A percentile compares a stretch with the other conserved stretches of the same genome.
Conservation (phyloP, 2,113 vertebrate species). For the Cebidichthys violaceus region DNA sequence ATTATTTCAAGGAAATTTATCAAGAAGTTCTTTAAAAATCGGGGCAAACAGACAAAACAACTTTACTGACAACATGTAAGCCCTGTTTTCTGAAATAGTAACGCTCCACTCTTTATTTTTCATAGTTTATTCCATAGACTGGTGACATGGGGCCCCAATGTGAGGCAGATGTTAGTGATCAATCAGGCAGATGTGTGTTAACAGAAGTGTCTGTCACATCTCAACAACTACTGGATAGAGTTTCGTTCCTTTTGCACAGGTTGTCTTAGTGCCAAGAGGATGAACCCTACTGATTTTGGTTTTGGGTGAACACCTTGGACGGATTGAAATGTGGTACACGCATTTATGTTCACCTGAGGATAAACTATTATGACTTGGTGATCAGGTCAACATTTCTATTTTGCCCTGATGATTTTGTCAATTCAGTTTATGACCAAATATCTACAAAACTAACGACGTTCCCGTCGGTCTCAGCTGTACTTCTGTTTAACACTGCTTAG, state of each 20-base stretch:
- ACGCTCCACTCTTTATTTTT: too few relatives aligned
- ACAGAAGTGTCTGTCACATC: too few relatives aligned
- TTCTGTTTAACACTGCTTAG: too few relatives aligned
- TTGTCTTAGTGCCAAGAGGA: neutral
- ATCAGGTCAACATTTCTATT: neutral
- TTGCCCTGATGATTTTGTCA: neutral
- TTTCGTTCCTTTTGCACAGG: neutral
- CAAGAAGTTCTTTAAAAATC: too few relatives aligned
- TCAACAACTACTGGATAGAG: neutral
- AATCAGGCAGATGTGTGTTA: neutral
- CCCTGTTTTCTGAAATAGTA: too few relatives aligned
- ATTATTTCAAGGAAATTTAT: too few relatives aligned
- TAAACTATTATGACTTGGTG: neutral
- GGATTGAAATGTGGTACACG: neutral
- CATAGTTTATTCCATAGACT: neutral
- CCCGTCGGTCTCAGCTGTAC: neutral
- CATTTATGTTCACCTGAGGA: neutral
- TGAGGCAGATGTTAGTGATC: neutral
- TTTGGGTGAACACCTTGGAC: neutral
- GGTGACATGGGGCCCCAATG: neutral
- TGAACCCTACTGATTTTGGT: neutral
- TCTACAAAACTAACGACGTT: neutral
- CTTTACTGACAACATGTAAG: too few relatives aligned
- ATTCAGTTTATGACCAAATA: neutral
- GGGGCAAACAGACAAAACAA: too few relatives aligned